Base-by-base conservation (phyloP, 1,140 invertebrate genomes). In the Panagrolaimus sp. region DNA sequence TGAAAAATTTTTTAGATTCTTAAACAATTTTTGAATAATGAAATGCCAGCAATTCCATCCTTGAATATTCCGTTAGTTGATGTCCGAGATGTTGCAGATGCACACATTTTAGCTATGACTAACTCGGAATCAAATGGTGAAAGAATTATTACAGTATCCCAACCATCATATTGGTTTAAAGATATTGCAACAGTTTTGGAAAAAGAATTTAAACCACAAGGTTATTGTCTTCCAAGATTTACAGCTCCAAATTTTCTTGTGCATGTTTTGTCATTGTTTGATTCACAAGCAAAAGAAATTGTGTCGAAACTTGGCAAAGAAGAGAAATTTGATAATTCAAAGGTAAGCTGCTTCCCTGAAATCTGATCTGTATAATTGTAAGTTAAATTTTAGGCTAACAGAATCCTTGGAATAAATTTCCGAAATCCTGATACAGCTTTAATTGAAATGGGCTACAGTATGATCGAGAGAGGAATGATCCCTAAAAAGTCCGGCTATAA, bases 21-120 rank as follows among this genome's bases (percentile, higher is more conserved):
- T 17, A 84, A 85, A 63, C 73, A 84, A 9, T 76, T 88, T 62
- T 70, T 88, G 74, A 83, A 85, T 58, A 72, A 82, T 43, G 77
- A 83, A 65, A 84, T 85, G 73, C 86, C 86, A 15, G 80, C 85
- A 64, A 67, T 86, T 15, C 86, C 88, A 1, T 83, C 84, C 71
- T 72, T 88, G 8, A 83, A 84, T 73, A 80, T 88, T 32, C 73
- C 83, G 1, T 70, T 87, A 15, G 84, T 86, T 66, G 87, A 88
- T 76, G 87, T 88, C 5, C 80, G 87, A 45, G 87, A 88, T 79
- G 87, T 88, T 10, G 87, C 88, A 7, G 44, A 73, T 32, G 87
- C 87, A 12, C 87, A 88, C 73, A 78, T 88, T 62, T 83, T 84
- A 74, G 87, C 87, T 12, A 85, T 88, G 82, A 84, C 81, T 5